Conservation (phyloP, 2,888 invertebrate species). For the Lithophane leautieri region DNA sequence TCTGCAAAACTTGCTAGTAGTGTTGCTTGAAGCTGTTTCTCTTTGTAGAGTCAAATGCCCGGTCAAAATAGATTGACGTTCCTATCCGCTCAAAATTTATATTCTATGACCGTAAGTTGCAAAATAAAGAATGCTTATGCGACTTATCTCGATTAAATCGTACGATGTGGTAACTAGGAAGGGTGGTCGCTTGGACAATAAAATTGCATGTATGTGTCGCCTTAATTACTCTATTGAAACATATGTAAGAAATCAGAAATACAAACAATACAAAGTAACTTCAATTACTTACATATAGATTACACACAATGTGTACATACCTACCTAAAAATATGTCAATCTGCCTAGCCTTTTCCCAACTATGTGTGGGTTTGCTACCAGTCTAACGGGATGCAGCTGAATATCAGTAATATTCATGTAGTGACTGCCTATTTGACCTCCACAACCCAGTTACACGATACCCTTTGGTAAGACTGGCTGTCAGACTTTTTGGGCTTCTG, state of each 20-base stretch:
- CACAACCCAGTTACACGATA: not conserved
- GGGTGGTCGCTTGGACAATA: constrained; percentile 81
- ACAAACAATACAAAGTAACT: constrained; percentile 46
- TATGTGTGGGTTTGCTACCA: not conserved
- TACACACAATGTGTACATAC: constrained; percentile 12
- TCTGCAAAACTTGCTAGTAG: not conserved
- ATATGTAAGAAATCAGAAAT: constrained; percentile 55
- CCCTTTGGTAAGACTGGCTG: not conserved
- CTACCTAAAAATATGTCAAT: not conserved
- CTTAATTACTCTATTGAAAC: constrained; percentile 75
- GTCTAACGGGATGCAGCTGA: not conserved
- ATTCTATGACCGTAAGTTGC: constrained; percentile 81
- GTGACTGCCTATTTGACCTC: not conserved
- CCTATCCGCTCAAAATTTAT: constrained; percentile 30
- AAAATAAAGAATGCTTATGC: constrained; percentile 84
- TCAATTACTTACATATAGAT: constrained; percentile 36
- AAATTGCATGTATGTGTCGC: constrained; percentile 81
- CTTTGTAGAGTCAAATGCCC: not conserved
- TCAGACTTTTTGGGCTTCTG: no score
- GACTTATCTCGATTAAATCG: constrained; percentile 86
- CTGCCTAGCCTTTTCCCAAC: not conserved
- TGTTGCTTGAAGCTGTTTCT: not conserved
- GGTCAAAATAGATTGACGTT: not conserved
- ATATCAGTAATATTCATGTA: not conserved
- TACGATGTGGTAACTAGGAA: constrained; percentile 85